These are phyloP conservation scores for Spisula subtruncata DNA, from an alignment of 2,888 invertebrate genomes.

Conservation along the genomic window DNA sequence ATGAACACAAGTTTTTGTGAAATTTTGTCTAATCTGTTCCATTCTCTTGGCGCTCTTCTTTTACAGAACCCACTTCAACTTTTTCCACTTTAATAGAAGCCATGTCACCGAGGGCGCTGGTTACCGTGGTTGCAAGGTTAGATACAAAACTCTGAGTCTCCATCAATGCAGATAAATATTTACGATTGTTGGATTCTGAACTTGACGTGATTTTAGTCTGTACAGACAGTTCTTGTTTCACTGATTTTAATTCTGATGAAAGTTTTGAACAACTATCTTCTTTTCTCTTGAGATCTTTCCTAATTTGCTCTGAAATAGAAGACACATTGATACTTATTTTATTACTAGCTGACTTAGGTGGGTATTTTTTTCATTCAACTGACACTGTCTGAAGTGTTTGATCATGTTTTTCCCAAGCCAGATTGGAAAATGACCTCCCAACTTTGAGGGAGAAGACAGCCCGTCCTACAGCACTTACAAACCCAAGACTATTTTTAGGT, in stretches of 20 bases:
- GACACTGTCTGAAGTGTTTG: too few relatives aligned
- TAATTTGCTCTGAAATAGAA: constrained; percentile 88
- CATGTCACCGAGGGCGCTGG: constrained; percentile 69
- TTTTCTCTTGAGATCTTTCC: constrained; percentile 90
- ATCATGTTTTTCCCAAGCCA: too few relatives aligned
- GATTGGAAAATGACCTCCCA: too few relatives aligned
- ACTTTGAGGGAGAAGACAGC: too few relatives aligned
- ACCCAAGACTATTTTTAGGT: too few relatives aligned
- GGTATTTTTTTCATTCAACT: too few relatives aligned
- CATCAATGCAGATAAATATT: constrained; percentile 73
- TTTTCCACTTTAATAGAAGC: constrained; percentile 60
- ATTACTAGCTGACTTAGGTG: too few relatives aligned
- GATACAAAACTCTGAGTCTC: constrained; percentile 71
- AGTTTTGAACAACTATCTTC: constrained; percentile 90
- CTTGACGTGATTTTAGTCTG: constrained; percentile 73
- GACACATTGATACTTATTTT: neutral
- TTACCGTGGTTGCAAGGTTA: constrained; percentile 64
- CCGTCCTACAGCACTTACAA: too few relatives aligned
- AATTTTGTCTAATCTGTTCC: constrained; percentile 28
- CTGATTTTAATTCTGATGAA: constrained; percentile 89
- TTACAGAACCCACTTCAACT: constrained; percentile 42
- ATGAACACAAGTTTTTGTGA: constrained; percentile 34
- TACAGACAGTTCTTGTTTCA: constrained; percentile 74
- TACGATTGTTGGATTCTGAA: constrained; percentile 72
- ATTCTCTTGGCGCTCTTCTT: constrained; percentile 56